Base-by-base conservation (phyloP, 2,888 invertebrate genomes). In the Idaea aversata region DNA sequence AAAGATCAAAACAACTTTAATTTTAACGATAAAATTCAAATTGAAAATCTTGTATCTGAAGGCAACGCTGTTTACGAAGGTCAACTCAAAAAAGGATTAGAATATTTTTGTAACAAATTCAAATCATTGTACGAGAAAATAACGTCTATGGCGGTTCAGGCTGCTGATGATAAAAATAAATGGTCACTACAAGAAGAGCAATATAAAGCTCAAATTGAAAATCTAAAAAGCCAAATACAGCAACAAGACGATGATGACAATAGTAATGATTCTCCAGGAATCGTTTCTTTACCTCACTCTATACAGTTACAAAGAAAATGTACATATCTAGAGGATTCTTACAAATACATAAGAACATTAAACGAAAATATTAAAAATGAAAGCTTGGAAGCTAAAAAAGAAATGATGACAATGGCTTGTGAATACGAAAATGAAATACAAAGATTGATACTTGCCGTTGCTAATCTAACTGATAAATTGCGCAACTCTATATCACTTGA, bases 351-450 rank as follows among this genome's bases (percentile, higher is more conserved):
- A 57, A 88, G 93, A 84, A 90, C 93, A 4, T 79, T 89, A 58
- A 93, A 94, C 75, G 88, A 94, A 68, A 93, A 94, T 70, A 85
- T 93, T 38, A 93, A 91, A 75, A 92, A 92, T 80, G 91, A 94
- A 83, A 83, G 91, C 74, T 76, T 91, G 74, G 86, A 92, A 79
- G 83, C 78, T 69, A 92, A 93, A 80, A 83, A 93, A 68, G 90
- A 93, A 63, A 77, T 88, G 47, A 85, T 94, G 75, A 83, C 91
- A 69, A 83, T 86, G 16, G 81, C 87, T 60, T 82, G 84, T 15
- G 84, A 88, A 61, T 91, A 93, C 75, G 88, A 93, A 74, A 78
- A 84, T 63, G 88, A 93, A 73, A 87, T 87, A 59, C 93, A 93
- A 73, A 86, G 85, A 70, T 75, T 91, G 61, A 83, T 91, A 61